phyloP scores from a whole-genome alignment of 2,797 vertebrate genomes.

The Cheirogaleus major region DNA sequence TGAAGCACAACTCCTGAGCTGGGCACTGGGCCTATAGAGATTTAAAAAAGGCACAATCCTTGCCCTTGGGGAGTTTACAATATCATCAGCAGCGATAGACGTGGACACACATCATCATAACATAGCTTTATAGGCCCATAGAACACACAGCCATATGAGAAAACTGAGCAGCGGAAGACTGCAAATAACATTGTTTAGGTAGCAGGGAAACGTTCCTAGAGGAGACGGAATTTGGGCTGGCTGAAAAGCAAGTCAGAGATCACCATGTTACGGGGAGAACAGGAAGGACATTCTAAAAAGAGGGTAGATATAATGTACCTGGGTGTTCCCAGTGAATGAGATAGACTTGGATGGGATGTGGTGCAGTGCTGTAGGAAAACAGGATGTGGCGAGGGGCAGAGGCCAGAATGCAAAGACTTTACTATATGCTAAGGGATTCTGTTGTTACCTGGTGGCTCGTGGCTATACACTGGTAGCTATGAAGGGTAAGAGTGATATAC shows the following conservation, averaged over 20 bases:
- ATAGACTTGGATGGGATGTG: rapidly evolving
- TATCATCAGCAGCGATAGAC: not conserved
- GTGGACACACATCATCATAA: not conserved
- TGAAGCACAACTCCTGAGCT: conserved; percentile 7
- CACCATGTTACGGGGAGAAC: not conserved
- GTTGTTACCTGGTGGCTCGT: not conserved
- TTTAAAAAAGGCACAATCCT: not conserved
- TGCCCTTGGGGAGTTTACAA: not conserved
- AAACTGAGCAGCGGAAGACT: not conserved
- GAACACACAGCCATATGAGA: not conserved
- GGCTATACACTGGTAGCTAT: not conserved
- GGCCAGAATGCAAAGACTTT: not conserved
- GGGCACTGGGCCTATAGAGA: not conserved
- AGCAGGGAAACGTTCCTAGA: not conserved
- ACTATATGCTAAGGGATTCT: too few species aligned
- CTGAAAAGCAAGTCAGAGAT: not conserved
- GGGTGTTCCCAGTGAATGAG: not conserved
- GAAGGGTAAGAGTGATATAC: not conserved
- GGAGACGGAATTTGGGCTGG: not conserved
- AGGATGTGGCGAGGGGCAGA: not conserved
- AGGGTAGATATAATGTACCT: not conserved
- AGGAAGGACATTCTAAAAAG: not conserved
- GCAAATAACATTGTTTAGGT: not conserved
- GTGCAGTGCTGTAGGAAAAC: rapidly evolving
- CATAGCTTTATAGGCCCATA: not conserved